A percentile compares a stretch with the other conserved stretches of the same genome.
phyloP scores from a whole-genome alignment of 1,140 invertebrate genomes.

The Papilio aristodemus region DNA sequence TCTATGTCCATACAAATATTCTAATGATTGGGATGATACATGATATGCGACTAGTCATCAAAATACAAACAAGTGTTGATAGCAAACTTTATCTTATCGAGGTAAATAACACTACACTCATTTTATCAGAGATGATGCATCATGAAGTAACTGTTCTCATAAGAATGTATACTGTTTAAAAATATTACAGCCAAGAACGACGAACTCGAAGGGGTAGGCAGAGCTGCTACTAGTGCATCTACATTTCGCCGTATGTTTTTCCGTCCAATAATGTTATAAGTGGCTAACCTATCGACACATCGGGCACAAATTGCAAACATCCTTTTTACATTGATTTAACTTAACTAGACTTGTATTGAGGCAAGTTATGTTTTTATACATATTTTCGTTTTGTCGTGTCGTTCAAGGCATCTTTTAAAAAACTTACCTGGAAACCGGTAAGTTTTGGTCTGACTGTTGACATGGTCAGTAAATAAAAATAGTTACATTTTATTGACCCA shows the following conservation, averaged over 20 bases:
- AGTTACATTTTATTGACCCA: neutral
- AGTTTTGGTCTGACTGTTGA: neutral
- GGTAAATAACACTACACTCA: neutral
- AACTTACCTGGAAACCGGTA: neutral
- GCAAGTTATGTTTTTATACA: neutral
- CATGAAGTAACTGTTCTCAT: neutral
- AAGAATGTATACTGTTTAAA: no score
- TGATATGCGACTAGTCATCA: no score
- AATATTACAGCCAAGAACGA: no score
- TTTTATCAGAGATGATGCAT: neutral
- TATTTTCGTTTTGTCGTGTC: slow-evolving; percentile 2
- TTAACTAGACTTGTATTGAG: neutral
- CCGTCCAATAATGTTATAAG: no score
- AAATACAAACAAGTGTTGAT: slow-evolving; percentile 4
- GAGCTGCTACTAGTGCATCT: no score
- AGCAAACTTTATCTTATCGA: slow-evolving; percentile 9
- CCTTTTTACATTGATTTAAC: neutral
- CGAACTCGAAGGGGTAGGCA: no score
- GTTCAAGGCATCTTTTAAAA: neutral
- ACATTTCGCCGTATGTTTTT: no score
- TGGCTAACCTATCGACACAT: no score
- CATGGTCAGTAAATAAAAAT: slow-evolving; percentile 16
- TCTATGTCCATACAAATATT: no score
- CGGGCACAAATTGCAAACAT: no score
- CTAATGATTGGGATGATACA: no score